These are phyloP conservation scores for Monoplex corrugatus DNA, from an alignment of 2,888 invertebrate species.

Conservation along the genomic window DNA sequence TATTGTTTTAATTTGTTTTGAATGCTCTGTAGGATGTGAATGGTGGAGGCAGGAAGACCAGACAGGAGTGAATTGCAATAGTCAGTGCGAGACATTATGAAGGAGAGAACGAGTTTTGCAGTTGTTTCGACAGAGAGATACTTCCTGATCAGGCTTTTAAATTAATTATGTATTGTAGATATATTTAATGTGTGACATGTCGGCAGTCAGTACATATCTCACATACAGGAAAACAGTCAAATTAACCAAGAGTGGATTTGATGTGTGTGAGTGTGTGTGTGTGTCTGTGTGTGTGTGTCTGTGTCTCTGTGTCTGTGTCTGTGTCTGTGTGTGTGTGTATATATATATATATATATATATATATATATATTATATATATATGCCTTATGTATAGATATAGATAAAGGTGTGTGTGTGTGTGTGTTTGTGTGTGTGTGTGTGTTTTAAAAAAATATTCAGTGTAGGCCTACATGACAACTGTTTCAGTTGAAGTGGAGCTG, in stretches of 20 bases:
- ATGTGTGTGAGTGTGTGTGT: slow-evolving; percentile 14
- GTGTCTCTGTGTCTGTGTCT: neutral
- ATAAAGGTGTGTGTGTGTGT: neutral
- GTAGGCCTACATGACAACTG: neutral
- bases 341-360: neutral
- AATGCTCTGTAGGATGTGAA: no score
- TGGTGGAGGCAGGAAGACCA: no score
- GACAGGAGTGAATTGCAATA: no score
- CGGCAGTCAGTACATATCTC: neutral
- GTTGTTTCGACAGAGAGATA: no score
- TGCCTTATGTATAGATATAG: neutral
- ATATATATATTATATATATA: neutral
- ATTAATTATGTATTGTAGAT: neutral
- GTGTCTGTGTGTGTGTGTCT: slow-evolving; percentile 22
- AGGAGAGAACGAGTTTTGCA: no score
- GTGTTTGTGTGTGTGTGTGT: neutral
- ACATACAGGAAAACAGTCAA: no score
- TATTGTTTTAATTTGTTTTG: neutral
- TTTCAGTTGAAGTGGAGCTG: no score
- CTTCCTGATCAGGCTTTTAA: no score
- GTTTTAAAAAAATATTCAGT: neutral
- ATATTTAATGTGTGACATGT: neutral
- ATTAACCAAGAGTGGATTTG: no score
- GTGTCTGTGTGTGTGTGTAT: neutral
- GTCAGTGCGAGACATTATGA: neutral